Conservation (phyloP, 2,888 invertebrate species). For the Hypselothyrea guttata region DNA sequence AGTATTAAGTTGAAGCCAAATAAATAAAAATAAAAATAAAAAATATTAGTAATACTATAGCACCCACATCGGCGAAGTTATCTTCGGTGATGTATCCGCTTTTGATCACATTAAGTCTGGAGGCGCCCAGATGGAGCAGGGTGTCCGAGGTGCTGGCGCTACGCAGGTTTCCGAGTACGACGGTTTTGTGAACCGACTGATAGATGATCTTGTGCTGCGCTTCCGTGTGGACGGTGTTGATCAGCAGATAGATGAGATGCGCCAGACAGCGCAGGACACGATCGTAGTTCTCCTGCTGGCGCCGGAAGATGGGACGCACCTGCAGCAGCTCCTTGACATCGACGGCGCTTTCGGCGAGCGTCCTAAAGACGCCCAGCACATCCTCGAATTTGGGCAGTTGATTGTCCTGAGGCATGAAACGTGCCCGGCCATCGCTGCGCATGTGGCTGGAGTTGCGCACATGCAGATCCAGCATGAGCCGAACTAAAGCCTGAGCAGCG, state of each 20-base stretch:
- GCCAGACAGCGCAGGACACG: conserved; percentile 90
- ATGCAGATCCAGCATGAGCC: conserved; percentile 90
- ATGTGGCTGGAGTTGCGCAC: conserved; percentile 83
- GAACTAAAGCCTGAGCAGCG: conserved; percentile 91
- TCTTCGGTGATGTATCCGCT: conserved; percentile 90
- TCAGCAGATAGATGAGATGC: conserved; percentile 88
- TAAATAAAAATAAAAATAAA: no score
- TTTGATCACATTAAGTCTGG: conserved; percentile 89
- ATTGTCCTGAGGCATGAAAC: conserved; percentile 79
- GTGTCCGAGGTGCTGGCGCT: conserved; percentile 89
- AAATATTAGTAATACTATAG: no score
- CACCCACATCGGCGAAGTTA: conserved; percentile 83
- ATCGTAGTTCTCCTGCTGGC: conserved; percentile 92
- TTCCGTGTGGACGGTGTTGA: conserved; percentile 84
- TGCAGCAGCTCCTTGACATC: conserved; percentile 84
- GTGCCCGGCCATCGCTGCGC: conserved; percentile 50
- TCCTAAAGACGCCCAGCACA: conserved; percentile 87
- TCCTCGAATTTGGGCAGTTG: conserved; percentile 86
- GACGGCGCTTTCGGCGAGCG: conserved; percentile 86
- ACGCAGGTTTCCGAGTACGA: conserved; percentile 85
- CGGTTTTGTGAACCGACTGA: conserved; percentile 82
- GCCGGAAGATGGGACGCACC: conserved; percentile 87
- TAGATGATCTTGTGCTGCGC: conserved; percentile 83
- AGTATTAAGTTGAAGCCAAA: no score
- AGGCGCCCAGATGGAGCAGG: conserved; percentile 92